phyloP scores from a whole-genome alignment of 2,888 invertebrate genomes.

The Incurvaria masculella region DNA sequence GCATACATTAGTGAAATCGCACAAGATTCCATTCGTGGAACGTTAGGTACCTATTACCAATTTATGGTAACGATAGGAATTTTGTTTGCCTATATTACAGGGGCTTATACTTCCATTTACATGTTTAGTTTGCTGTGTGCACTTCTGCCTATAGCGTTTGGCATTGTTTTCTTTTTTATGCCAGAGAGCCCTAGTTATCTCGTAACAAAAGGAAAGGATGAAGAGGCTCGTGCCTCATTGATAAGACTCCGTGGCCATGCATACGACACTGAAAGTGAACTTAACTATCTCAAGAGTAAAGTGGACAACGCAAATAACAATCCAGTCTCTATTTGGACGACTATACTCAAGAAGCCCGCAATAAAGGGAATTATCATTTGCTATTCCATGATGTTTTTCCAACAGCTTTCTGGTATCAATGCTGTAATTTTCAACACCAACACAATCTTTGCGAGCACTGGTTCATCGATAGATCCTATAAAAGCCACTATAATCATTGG shows the following conservation, averaged over 20 bases:
- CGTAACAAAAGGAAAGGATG: conserved; percentile 59
- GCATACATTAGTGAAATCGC: conserved; percentile 86
- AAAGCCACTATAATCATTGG: conserved; percentile 77
- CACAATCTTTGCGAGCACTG: conserved; percentile 68
- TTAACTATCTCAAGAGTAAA: conserved; percentile 57
- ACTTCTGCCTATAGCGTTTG: conserved; percentile 66
- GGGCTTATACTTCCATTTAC: conserved; percentile 55
- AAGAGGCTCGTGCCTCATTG: conserved; percentile 67
- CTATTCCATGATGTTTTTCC: conserved; percentile 83
- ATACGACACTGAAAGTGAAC: conserved; percentile 65
- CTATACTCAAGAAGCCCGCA: conserved; percentile 60
- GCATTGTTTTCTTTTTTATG: conserved; percentile 72
- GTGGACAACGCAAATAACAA: conserved; percentile 51
- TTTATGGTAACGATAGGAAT: conserved; percentile 83
- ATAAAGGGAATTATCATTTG: conserved; percentile 67
- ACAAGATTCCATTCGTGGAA: conserved; percentile 77
- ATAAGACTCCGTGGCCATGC: conserved; percentile 69
- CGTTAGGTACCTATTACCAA: conserved; percentile 84
- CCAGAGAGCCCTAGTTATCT: conserved; percentile 82
- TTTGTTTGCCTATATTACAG: conserved; percentile 70
- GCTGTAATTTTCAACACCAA: conserved; percentile 79
- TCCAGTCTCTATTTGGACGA: conserved; percentile 51
- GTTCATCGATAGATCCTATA: conserved; percentile 53
- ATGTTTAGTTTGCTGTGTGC: conserved; percentile 64
- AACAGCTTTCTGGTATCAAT: conserved; percentile 83